A percentile compares a stretch with the other conserved stretches of the same genome.
Evolutionary conservation across 2,113 vertebrate genomes (phyloP).

Genomic region (Potamarius usumacintae): DNA sequence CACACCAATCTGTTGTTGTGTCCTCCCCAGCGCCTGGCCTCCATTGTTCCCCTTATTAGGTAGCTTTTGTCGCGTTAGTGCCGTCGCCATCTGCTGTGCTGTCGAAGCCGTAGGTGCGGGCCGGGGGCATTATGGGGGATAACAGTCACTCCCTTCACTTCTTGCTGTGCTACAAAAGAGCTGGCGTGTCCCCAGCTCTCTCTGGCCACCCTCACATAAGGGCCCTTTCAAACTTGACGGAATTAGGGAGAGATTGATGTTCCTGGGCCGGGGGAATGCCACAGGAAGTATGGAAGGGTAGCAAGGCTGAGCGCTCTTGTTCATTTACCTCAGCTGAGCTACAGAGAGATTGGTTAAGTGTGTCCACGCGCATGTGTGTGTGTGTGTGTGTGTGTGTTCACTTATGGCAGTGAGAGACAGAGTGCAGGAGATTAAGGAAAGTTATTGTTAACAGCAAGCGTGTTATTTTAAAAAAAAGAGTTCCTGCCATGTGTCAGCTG

Average conservation of each 20-base stretch:
- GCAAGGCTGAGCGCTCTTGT: constrained; percentile 12
- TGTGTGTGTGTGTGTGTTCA: constrained; percentile 47
- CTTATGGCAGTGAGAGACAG: neutral
- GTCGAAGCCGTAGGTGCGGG: constrained; percentile 56
- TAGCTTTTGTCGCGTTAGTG: constrained; percentile 76
- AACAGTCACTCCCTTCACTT: constrained; percentile 49
- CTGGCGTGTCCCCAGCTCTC: constrained; percentile 59
- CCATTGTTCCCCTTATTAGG: constrained; percentile 80
- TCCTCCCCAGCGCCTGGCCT: constrained; percentile 51
- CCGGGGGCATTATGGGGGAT: constrained; percentile 51
- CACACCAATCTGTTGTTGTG: constrained; percentile 48
- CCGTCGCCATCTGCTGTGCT: constrained; percentile 76
- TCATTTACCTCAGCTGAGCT: constrained; percentile 27
- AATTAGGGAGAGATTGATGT: constrained; percentile 81
- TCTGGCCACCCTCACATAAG: constrained; percentile 67
- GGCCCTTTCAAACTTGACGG: constrained; percentile 78
- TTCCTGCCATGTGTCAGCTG: constrained; percentile 41
- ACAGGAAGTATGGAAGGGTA: constrained; percentile 43
- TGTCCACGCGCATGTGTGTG: constrained; percentile 57
- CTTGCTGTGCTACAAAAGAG: constrained; percentile 63
- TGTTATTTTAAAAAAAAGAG: constrained; percentile 30
- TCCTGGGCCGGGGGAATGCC: constrained; percentile 57
- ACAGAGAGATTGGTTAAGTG: constrained; percentile 52
- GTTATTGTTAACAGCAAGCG: constrained; percentile 43
- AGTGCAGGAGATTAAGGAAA: constrained; percentile 37